Percentiles rank a stretch among this genome's conserved stretches.
Evolutionary conservation across 2,113 vertebrate genomes (phyloP).

Genomic region (Epinephelus moara): DNA sequence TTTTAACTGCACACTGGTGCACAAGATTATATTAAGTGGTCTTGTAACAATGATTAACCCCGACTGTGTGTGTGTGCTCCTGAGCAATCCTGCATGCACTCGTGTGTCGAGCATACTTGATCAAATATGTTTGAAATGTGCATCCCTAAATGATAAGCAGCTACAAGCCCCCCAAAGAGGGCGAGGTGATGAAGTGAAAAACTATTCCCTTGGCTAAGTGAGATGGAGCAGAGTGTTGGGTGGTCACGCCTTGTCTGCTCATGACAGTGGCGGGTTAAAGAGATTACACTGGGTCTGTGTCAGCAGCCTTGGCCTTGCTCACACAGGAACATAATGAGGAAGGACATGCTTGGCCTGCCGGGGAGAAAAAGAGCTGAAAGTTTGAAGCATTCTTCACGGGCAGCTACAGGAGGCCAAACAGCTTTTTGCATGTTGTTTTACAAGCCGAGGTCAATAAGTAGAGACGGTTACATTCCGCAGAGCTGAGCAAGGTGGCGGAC

Average conservation of each 20-base stretch:
- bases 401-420: slow-evolving; percentile 58
- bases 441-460: slow-evolving; percentile 54
- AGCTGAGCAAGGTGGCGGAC: slow-evolving; percentile 38
- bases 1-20: slow-evolving; percentile 65
- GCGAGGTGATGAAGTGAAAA: slow-evolving; percentile 63
- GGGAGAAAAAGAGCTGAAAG: slow-evolving; percentile 84
- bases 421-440: slow-evolving; percentile 69
- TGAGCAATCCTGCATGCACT: slow-evolving; percentile 17
- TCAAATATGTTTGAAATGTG: slow-evolving; percentile 49
- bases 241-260: slow-evolving; percentile 88
- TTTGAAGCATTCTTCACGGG: slow-evolving; percentile 77
- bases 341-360: slow-evolving; percentile 87
- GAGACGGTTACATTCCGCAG: slow-evolving; percentile 55
- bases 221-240: slow-evolving; percentile 90
- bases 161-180: slow-evolving; percentile 39
- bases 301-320: slow-evolving; percentile 89
- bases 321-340: slow-evolving; percentile 90
- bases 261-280: slow-evolving; percentile 92
- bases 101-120: slow-evolving; percentile 45
- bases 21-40: slow-evolving; percentile 68
- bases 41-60: slow-evolving; percentile 73
- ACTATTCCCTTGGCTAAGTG: slow-evolving; percentile 76
- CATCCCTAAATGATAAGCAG: slow-evolving; percentile 65
- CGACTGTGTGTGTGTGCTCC: background rate
- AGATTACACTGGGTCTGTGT: slow-evolving; percentile 93